These are phyloP conservation scores for Pipistrellus pipistrellus DNA, from an alignment of 2,797 vertebrate genomes.

Conservation along the genomic window DNA sequence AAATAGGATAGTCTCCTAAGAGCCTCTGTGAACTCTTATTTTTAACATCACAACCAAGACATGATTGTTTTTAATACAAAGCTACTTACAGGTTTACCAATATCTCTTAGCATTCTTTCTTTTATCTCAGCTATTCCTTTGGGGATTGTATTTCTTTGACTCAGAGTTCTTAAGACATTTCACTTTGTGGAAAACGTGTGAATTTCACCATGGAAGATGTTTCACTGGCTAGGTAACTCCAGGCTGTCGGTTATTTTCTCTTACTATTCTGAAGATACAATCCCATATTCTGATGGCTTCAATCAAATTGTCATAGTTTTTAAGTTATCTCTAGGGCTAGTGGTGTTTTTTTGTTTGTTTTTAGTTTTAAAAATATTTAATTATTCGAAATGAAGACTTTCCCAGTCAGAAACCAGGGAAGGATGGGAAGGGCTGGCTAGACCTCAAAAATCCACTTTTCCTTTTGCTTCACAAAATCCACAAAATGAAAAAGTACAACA, in stretches of 20 bases:
- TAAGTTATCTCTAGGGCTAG: not conserved
- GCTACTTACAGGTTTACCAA: not conserved
- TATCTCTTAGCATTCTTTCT: not conserved
- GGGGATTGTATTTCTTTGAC: not conserved
- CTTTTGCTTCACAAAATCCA: slow-evolving; percentile 8
- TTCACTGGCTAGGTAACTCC: not conserved
- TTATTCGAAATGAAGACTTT: not conserved
- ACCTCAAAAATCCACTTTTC: not conserved
- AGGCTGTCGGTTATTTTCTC: not conserved
- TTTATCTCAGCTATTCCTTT: not conserved
- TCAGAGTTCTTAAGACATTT: slow-evolving; percentile 53
- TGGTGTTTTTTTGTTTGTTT: not conserved
- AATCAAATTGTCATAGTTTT: slow-evolving; percentile 1
- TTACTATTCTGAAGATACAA: slow-evolving; percentile 42
- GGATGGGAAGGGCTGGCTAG: not conserved
- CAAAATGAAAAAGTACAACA: not conserved
- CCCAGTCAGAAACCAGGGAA: not conserved
- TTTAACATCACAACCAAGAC: not conserved
- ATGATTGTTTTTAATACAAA: not conserved
- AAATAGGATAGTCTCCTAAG: not conserved
- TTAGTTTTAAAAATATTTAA: slow-evolving; percentile 47
- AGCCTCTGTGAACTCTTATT: not conserved
- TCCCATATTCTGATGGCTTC: slow-evolving; percentile 39
- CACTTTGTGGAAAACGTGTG: not conserved
- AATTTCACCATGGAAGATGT: slow-evolving; percentile 25